Percentiles rank a stretch among this genome's conserved stretches.
phyloP scores from a whole-genome alignment of 2,797 vertebrate genomes.

The Sebastes glaucus region DNA sequence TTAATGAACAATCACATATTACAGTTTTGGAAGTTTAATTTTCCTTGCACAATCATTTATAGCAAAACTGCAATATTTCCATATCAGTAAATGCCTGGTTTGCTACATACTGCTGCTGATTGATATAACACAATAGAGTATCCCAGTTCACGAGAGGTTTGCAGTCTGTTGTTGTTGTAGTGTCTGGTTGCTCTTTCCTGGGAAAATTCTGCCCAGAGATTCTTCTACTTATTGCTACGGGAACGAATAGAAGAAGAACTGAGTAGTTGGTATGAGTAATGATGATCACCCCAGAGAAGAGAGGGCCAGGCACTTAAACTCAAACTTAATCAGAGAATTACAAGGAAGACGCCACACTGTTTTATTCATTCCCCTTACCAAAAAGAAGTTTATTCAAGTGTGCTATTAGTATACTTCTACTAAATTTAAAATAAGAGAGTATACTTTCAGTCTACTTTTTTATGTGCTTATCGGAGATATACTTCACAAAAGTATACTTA shows the following conservation, averaged over 20 bases:
- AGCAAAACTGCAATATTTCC: slow-evolving; percentile 5
- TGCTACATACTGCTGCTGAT: not conserved
- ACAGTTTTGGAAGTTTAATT: not conserved
- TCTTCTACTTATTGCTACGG: not conserved
- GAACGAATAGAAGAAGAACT: not conserved
- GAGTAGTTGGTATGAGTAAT: not conserved
- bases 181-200: slow-evolving; percentile 18
- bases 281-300: slow-evolving; percentile 5
- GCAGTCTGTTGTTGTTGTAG: not conserved
- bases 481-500: too few relatives aligned
- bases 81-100: slow-evolving; percentile 24
- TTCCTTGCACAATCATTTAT: slow-evolving; percentile 13
- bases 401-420: too few relatives aligned
- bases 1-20: not conserved
- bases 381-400: too few relatives aligned
- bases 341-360: not conserved
- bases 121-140: slow-evolving; percentile 9
- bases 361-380: not conserved
- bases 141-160: slow-evolving; percentile 5
- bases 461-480: too few relatives aligned
- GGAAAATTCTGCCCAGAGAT: slow-evolving; percentile 5
- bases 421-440: too few relatives aligned
- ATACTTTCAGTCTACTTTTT: too few relatives aligned
- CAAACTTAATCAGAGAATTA: not conserved
- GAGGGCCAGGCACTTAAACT: not conserved